These are phyloP conservation scores for Asteroscopus sphinx DNA, from an alignment of 2,888 invertebrate species.

Conservation along the genomic window DNA sequence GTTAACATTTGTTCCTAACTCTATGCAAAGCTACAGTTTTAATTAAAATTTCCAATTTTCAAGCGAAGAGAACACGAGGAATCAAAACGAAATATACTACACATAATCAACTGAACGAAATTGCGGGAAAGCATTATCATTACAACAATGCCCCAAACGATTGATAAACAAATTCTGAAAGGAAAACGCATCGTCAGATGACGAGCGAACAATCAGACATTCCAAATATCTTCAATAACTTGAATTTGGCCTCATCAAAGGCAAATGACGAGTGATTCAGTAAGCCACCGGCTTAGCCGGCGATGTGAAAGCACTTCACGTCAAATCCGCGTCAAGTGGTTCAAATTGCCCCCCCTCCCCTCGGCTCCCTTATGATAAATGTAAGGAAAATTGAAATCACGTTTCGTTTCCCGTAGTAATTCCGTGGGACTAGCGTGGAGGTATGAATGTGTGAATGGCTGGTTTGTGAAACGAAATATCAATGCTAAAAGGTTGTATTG, in stretches of 20 bases:
- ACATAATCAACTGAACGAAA: not conserved
- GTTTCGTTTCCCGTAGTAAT: slow-evolving; percentile 75
- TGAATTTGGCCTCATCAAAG: slow-evolving; percentile 75
- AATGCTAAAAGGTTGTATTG: slow-evolving; percentile 66
- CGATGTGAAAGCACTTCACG: slow-evolving; percentile 77
- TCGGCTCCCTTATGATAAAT: slow-evolving; percentile 75
- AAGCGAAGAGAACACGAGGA: slow-evolving; percentile 9
- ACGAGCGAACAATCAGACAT: slow-evolving; percentile 61
- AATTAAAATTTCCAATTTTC: slow-evolving; percentile 62
- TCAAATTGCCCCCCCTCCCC: slow-evolving; percentile 72
- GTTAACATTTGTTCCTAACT: slow-evolving; percentile 67
- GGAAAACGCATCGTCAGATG: slow-evolving; percentile 41
- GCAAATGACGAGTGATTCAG: slow-evolving; percentile 79
- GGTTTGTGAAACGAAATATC: slow-evolving; percentile 67
- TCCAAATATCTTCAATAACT: slow-evolving; percentile 71
- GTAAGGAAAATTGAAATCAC: slow-evolving; percentile 81
- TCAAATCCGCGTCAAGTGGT: slow-evolving; percentile 81
- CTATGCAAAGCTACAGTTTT: slow-evolving; percentile 63
- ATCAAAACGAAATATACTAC: not conserved
- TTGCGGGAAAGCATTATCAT: slow-evolving; percentile 13
- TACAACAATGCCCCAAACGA: slow-evolving; percentile 34
- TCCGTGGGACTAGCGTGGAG: slow-evolving; percentile 56
- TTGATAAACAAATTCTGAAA: slow-evolving; percentile 47
- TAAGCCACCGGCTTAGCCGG: slow-evolving; percentile 75
- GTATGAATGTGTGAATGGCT: slow-evolving; percentile 68